Base-by-base conservation (phyloP, 2,888 invertebrate species). In the Leptopterna dolabrata region DNA sequence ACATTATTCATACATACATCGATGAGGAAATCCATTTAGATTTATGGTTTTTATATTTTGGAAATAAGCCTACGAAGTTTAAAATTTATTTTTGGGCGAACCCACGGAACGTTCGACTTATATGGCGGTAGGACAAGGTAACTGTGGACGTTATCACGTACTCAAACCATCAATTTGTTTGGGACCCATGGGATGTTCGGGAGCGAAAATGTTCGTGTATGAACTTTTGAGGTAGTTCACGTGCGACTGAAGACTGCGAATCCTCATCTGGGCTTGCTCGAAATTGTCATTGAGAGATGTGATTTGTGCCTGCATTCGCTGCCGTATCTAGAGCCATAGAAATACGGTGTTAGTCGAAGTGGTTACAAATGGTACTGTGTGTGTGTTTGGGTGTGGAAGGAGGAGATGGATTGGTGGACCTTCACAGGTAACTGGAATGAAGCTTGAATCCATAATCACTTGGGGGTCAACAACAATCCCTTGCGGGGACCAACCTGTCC, bases 261-360 rank as follows among this genome's bases (percentile, higher is more conserved):
- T 89, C 19, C 89, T 76, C 71, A 88, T 84, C 90, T 95, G 95
- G 0, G 94, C 95, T 90, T 95, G 93, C 87, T 95, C 94, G 89
- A 95, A 95, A 89, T 94, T 95, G 90, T 95, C 95, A 90, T 94
- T 94, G 88, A 95, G 91, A 90, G 93, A 94, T 88, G 93, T 94
- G 76, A 95, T 94, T 91, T 95, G 95, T 24, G 94, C 92, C 90
- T 95, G 95, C 94, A 95, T 95, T 89, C 94, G 94, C 91, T 95
- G 94, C 83, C 95, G 93, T 70, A 95, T 94, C 94, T 94, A 90
- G 91, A 73, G 45, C 16, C 1, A 6, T 2, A 27, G 6, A 41
- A 80, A 76, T 76, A 6, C 13, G 16, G 7, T 16, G 4, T 73
- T 11, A 19, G 13, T 70, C 19, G 24, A 19, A 70, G 70, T 70